A percentile compares a stretch with the other conserved stretches of the same genome.
Evolutionary conservation across 2,888 invertebrate species (phyloP).

Genomic region (Ichneumon xanthorius): DNA sequence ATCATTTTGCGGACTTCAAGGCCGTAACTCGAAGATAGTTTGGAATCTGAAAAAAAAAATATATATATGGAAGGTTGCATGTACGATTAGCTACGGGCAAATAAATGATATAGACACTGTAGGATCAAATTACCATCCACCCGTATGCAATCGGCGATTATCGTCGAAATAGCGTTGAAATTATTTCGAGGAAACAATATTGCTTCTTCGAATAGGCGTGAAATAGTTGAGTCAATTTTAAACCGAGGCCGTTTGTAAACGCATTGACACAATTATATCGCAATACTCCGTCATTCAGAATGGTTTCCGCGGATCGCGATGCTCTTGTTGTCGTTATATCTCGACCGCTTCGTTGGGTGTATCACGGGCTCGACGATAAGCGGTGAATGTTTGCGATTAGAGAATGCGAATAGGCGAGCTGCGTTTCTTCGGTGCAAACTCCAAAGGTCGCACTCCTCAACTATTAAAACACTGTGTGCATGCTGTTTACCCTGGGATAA

Average conservation of each 20-base stretch:
- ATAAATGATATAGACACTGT: no score
- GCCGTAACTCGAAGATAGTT: no score
- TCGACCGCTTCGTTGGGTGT: constrained; percentile 28
- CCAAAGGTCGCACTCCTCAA: constrained; percentile 54
- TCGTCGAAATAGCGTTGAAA: no score
- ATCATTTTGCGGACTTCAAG: background rate
- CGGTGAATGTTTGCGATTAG: constrained; percentile 61
- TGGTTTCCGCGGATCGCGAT: constrained; percentile 21
- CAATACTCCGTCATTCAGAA: constrained; percentile 32
- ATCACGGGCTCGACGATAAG: constrained; percentile 50
- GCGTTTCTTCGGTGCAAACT: constrained; percentile 57
- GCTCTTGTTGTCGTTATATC: constrained; percentile 30
- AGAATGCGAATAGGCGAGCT: constrained; percentile 48
- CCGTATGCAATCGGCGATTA: no score
- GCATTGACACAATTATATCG: constrained; percentile 11
- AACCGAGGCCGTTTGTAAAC: background rate
- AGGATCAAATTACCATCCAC: no score
- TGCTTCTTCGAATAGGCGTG: background rate
- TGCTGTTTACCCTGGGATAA: background rate
- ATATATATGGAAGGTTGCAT: no score
- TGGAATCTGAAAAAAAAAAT: no score
- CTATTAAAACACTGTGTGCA: constrained; percentile 36
- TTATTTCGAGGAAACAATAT: background rate
- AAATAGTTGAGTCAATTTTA: background rate
- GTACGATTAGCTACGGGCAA: no score